Conservation (phyloP, 53 echinoderm and acorn worm species). For the Temnopleurus reevesii region DNA sequence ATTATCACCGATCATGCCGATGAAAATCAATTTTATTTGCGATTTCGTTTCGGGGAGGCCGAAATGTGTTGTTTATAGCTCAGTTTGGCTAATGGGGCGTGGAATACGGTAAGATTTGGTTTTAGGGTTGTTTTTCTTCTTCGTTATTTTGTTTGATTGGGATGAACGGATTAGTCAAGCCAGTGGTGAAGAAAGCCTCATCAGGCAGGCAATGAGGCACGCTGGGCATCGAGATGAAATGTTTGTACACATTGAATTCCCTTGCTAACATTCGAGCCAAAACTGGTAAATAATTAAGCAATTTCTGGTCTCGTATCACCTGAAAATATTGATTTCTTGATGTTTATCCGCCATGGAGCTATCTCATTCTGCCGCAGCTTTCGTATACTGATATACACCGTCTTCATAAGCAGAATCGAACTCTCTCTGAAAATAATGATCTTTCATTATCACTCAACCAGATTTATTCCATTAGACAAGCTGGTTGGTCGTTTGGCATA, state of each 20-base stretch:
- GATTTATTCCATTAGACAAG: not conserved
- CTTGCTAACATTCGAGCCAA: not conserved
- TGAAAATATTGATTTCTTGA: slow-evolving; percentile 20
- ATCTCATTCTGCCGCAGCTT: not conserved
- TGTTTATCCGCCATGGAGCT: not conserved
- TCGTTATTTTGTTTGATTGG: not conserved
- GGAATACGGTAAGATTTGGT: slow-evolving; percentile 38
- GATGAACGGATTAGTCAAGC: not conserved
- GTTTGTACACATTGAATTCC: slow-evolving; percentile 36
- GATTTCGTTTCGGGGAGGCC: not conserved
- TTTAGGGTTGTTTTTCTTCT: not conserved
- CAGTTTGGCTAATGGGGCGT: slow-evolving; percentile 31
- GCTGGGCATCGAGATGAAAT: not conserved
- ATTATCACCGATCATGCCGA: slow-evolving; percentile 19
- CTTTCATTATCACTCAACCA: not conserved
- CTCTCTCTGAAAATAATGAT: not conserved
- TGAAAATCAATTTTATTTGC: slow-evolving; percentile 15
- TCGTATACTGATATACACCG: too few relatives aligned
- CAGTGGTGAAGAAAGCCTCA: not conserved
- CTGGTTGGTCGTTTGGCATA: not conserved
- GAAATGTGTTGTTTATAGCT: not conserved
- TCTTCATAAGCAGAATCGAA: not conserved
- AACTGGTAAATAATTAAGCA: slow-evolving; percentile 47
- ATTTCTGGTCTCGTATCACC: not conserved
- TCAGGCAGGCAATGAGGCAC: slow-evolving; percentile 4